Evolutionary conservation across 2,797 vertebrate species (phyloP).

Genomic region (Florisuga fusca): DNA sequence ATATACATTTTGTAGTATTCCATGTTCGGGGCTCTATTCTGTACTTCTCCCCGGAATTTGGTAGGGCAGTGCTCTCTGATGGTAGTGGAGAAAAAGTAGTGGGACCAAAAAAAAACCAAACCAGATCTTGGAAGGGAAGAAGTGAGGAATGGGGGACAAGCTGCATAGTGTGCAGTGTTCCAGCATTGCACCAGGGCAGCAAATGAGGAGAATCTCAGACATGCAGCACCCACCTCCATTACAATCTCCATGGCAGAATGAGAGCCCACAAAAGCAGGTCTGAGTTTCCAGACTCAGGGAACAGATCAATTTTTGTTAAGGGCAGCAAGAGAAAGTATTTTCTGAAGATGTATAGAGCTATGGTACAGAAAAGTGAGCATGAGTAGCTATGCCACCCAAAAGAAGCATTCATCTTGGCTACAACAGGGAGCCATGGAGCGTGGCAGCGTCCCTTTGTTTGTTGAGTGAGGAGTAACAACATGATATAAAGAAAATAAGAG

Average conservation of each 20-base stretch:
- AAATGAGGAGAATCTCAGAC: neutral
- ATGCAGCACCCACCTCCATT: neutral
- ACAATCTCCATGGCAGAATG: rapidly evolving
- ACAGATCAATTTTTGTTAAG: neutral
- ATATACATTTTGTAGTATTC: neutral
- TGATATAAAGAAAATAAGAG: neutral
- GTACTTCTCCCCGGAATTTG: neutral
- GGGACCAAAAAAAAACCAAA: neutral
- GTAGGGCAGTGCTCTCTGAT: neutral
- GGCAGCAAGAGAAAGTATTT: neutral
- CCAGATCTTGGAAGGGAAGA: neutral
- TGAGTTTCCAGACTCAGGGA: neutral
- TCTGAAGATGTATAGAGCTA: neutral
- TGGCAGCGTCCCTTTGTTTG: neutral
- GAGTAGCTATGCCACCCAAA: neutral
- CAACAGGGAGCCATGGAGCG: neutral
- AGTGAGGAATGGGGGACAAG: rapidly evolving
- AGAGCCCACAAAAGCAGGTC: neutral
- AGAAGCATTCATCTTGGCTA: neutral
- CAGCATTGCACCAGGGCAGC: neutral
- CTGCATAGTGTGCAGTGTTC: neutral
- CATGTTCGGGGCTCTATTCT: neutral
- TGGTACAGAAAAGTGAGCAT: neutral
- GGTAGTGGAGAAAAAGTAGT: neutral
- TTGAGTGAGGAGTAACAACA: neutral